phyloP scores from a whole-genome alignment of 2,113 vertebrate genomes.

The Ancistrus triradiatus region DNA sequence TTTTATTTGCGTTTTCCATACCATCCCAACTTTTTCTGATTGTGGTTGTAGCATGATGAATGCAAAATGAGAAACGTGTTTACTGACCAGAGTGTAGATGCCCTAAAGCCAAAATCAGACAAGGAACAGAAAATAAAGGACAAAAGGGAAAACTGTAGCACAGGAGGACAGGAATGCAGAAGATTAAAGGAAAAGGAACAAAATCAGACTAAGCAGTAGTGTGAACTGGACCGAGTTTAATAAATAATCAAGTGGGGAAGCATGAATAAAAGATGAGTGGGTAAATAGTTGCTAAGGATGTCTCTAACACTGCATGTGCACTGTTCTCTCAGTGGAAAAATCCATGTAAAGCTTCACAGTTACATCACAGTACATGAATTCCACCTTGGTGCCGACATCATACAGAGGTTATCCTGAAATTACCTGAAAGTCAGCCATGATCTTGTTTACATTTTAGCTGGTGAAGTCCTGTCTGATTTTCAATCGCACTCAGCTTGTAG shows the following conservation, averaged over 20 bases:
- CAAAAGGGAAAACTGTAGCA: not conserved
- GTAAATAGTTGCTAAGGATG: slow-evolving; percentile 8
- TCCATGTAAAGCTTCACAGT: not conserved
- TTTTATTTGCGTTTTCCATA: too few relatives aligned
- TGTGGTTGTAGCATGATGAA: too few relatives aligned
- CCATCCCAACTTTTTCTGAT: too few relatives aligned
- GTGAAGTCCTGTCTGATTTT: too few relatives aligned
- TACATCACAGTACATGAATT: not conserved
- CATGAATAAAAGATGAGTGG: slow-evolving; percentile 34
- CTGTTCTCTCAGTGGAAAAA: slow-evolving; percentile 5
- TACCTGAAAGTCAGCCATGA: not conserved
- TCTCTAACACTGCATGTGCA: not conserved
- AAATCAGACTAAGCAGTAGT: slow-evolving; percentile 27
- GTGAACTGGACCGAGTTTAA: slow-evolving; percentile 29
- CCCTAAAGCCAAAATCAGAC: not conserved
- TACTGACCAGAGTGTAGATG: not conserved
- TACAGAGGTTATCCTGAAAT: slow-evolving; percentile 10
- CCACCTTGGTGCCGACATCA: not conserved
- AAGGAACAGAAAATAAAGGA: not conserved
- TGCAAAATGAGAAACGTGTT: slow-evolving; percentile 12
- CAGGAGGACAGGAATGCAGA: slow-evolving; percentile 6
- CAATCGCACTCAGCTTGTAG: too few relatives aligned
- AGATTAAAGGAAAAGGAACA: slow-evolving; percentile 10
- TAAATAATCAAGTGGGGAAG: slow-evolving; percentile 41
- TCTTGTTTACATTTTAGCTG: too few relatives aligned